Evolutionary conservation across 1,140 invertebrate genomes (phyloP), one percentile per base, ranked within the genome.

Genomic region (Portunus trituberculatus): DNA sequence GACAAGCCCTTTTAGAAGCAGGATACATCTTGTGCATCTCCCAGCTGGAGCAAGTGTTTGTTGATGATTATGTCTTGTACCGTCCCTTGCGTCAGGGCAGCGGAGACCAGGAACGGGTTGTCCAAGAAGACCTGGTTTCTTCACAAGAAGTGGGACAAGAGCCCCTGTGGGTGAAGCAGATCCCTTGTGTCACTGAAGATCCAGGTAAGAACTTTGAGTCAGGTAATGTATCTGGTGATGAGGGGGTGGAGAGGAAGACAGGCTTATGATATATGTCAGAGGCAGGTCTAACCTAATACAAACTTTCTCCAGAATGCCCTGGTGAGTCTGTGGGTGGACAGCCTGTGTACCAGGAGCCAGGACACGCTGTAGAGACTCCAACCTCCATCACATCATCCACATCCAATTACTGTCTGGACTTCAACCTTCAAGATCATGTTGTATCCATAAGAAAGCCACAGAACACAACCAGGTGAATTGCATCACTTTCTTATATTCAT

Each of bases 1-100:
- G 98, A 29, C 98, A 99, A 97, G 98, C 98, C 25, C 97, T 99
- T 20, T 96, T 99, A 3, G 98, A 98, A 97, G 98, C 98, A 28
- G 98, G 98, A 45, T 98, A 98, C 96, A 97, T 99, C 91, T 98
- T 94, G 31, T 97, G 98, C 93, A 97, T 98, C 31, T 97, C 97
- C 97, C 97, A 97, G 97, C 97, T 96, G 87, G 97, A 98, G 52
- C 96, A 96, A 92, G 96, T 97, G 4, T 98, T 98, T 96, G 96
- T 97, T 83, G 98, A 98, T 97, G 98, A 97, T 28, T 97, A 98
- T 96, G 97, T 97, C 12, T 96, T 98, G 0, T 98, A 98, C 96
- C 97, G 97, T 96, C 97, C 97, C 46, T 96, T 94, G 84, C 84
- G 95, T 83, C 93, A 84, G 84, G 92, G 93, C 31, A 94, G 96